Base-by-base conservation (phyloP, 1,140 invertebrate species). In the Bacillus rossius region DNA sequence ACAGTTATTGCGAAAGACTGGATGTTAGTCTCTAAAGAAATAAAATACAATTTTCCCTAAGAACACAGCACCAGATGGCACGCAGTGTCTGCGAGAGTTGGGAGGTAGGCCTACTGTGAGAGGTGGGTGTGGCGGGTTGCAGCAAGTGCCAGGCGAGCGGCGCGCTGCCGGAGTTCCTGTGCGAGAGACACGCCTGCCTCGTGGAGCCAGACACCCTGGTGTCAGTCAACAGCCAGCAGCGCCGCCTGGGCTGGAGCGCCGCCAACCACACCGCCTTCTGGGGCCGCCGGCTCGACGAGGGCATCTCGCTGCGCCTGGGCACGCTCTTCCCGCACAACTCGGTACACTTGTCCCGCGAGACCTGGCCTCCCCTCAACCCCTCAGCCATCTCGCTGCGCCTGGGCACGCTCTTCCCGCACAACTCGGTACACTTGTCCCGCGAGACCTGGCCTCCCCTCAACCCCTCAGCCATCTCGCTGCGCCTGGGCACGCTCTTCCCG, bases 221-320 rank as follows among this genome's bases (percentile, higher is more conserved):
- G 0, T 75, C 77, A 1, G 77, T 95, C 13, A 90, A 93, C 71
- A 66, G 71, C 13, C 73, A 79, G 16, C 64, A 65, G n/a, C 61
- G 66, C 67, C 71, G 61, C 40, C 61, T 59, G 57, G 79, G 75
- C 56, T 97, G 94, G 94, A 75, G 73, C 22, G 89, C 92, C 0
- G 71, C 77, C 13, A 96, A 94, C 74, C 89, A 96, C 67, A 81
- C 85, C 0, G 73, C 84, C 61, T 94, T 96, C 73, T 92, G 87
- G 84, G 92, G 90, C 0, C 80, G 82, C 68, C 92, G 87, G 17
- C 79, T 96, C 3, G 76, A 80, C 3, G 89, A 96, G 10, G 94
- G 92, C 2, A 75, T 95, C 8, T 72, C 79, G 45, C 82, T 86
- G 57, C 84, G 86, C 63, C 76, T 92, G 22, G 90, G 91, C 67